Percentiles rank a stretch among this genome's conserved stretches.
These are phyloP conservation scores for Zingel zingel DNA, from an alignment of 2,113 vertebrate species.

Conservation along the genomic window DNA sequence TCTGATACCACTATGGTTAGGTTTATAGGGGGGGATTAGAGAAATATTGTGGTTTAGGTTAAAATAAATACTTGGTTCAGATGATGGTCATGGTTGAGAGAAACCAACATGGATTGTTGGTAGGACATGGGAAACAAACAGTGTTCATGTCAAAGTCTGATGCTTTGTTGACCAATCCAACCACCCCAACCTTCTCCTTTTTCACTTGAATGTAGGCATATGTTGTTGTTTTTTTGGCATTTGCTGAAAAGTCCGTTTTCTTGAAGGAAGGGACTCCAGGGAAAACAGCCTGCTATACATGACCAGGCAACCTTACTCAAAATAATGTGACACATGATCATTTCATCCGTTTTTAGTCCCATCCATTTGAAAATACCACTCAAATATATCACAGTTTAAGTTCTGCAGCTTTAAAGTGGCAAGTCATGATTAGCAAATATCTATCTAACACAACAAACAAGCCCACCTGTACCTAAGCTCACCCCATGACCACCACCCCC, in stretches of 20 bases:
- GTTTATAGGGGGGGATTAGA: background rate
- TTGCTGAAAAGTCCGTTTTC: background rate
- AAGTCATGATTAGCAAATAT: background rate
- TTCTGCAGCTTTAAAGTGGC: background rate
- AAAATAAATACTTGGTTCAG: background rate
- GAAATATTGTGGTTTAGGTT: background rate
- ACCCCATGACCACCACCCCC: conserved; percentile 9
- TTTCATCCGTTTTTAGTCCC: background rate
- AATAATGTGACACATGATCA: background rate
- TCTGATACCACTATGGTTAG: background rate
- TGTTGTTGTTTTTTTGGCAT: background rate
- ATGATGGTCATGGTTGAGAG: background rate
- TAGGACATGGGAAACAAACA: background rate
- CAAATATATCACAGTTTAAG: background rate
- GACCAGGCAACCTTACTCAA: background rate
- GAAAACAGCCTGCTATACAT: background rate
- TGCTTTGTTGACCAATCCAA: background rate
- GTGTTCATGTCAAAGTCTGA: background rate
- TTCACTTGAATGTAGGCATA: background rate
- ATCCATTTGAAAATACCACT: background rate
- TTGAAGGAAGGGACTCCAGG: background rate
- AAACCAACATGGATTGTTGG: background rate
- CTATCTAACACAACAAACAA: background rate
- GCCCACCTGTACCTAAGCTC: conserved; percentile 40
- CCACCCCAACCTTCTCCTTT: background rate